A percentile compares a stretch with the other conserved stretches of the same genome.
phyloP scores from a whole-genome alignment of 2,113 vertebrate species.

The Athene cunicularia region DNA sequence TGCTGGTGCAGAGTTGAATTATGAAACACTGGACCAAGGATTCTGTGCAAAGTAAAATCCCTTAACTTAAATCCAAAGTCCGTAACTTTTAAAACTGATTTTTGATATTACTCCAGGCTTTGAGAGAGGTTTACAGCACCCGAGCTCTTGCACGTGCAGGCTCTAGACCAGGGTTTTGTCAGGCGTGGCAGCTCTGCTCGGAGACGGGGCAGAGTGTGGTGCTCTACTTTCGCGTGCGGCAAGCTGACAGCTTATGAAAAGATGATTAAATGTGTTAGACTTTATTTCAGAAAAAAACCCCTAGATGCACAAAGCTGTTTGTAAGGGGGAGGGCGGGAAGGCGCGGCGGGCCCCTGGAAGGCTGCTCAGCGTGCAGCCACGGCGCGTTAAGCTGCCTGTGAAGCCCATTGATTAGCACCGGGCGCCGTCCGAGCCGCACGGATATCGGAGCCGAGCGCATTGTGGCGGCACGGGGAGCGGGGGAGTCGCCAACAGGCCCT shows the following conservation, averaged over 20 bases:
- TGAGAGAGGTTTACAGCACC: fast-evolving
- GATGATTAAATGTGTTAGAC: conserved; percentile 26
- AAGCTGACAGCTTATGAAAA: conserved; percentile 26
- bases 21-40: neutral
- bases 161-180: fast-evolving
- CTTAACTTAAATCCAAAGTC: neutral
- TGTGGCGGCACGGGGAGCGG: neutral
- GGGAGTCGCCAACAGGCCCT: neutral
- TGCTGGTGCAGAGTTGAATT: neutral
- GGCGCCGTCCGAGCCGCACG: fast-evolving
- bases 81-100: fast-evolving
- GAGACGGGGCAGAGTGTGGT: fast-evolving
- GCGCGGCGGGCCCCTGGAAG: neutral
- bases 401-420: neutral
- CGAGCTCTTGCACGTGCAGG: fast-evolving
- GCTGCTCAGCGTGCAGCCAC: neutral
- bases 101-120: neutral
- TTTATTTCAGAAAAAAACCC: neutral
- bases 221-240: neutral
- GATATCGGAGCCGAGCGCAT: neutral
- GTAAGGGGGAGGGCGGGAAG: neutral
- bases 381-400: neutral
- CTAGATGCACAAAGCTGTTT: neutral
- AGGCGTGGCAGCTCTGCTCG: neutral
- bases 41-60: neutral